Evolutionary conservation across 1,140 invertebrate genomes (phyloP).

Genomic region (Thaumatotibia leucotreta): DNA sequence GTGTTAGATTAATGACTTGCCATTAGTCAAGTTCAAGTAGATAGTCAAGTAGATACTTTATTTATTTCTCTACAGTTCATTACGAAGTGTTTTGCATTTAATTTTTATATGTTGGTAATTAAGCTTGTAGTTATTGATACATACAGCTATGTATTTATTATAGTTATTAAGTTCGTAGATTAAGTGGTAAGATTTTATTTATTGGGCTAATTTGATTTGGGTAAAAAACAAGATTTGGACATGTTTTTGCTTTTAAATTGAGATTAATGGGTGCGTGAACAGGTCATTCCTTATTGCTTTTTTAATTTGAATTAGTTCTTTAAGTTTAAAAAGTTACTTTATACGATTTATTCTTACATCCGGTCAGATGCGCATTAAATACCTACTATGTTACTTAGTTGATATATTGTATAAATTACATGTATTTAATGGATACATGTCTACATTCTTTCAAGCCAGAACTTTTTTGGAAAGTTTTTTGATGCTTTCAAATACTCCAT

Average conservation of each 20-base stretch:
- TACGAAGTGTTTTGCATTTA: background rate
- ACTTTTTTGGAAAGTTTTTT: no score
- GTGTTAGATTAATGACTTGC: background rate
- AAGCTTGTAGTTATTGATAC: conserved; percentile 8
- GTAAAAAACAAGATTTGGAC: background rate
- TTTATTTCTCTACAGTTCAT: conserved; percentile 8
- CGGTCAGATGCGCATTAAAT: background rate
- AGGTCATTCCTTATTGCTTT: background rate
- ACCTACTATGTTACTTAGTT: background rate
- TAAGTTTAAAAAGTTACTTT: no score
- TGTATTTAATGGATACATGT: no score
- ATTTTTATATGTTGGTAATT: conserved; percentile 6
- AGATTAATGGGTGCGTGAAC: conserved; percentile 1
- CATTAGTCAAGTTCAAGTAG: conserved; percentile 4
- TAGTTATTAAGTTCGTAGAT: background rate
- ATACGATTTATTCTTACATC: background rate
- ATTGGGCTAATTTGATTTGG: conserved; percentile 1
- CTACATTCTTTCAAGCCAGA: background rate
- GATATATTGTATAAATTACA: background rate
- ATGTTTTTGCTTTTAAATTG: conserved; percentile 1
- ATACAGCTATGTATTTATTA: background rate
- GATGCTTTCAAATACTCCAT: no score
- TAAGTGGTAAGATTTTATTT: conserved; percentile 6
- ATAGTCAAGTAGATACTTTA: background rate
- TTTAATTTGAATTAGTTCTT: background rate